Evolutionary conservation across 1,140 invertebrate genomes (phyloP).

Genomic region (Drosophila biarmipes): DNA sequence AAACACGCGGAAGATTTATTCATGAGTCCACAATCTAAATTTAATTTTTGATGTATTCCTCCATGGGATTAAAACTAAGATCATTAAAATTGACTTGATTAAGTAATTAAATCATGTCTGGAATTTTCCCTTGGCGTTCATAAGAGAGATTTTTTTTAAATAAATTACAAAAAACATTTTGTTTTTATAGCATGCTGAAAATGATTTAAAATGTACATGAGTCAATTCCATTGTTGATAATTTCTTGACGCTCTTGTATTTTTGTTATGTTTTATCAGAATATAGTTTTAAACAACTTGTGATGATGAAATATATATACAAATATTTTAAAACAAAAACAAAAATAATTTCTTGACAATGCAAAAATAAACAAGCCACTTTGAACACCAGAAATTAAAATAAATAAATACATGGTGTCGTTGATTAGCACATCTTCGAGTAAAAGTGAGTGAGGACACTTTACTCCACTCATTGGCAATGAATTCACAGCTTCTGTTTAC

Average conservation of each 20-base stretch:
- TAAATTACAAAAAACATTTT: neutral
- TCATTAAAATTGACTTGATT: neutral
- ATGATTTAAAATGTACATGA: too few species aligned
- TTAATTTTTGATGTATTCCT: constrained; percentile 6
- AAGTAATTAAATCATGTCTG: neutral
- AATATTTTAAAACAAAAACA: neutral
- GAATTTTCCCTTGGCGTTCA: neutral
- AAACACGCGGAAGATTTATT: neutral
- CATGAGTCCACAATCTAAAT: constrained; percentile 6
- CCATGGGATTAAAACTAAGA: neutral
- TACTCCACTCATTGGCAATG: constrained; percentile 7
- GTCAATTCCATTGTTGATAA: too few species aligned
- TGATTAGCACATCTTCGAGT: neutral
- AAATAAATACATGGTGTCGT: neutral
- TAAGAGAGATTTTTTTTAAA: neutral
- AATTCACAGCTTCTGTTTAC: constrained; percentile 27
- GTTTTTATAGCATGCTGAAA: neutral
- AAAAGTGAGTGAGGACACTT: neutral
- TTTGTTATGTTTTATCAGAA: too few species aligned
- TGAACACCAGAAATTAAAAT: neutral
- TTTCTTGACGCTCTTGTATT: too few species aligned
- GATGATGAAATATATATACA: neutral
- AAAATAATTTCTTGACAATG: neutral
- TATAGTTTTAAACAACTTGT: too few species aligned
- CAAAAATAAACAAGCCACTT: neutral